Base-by-base conservation (phyloP, 2,888 invertebrate species). In the Brachyopa scutellaris region DNA sequence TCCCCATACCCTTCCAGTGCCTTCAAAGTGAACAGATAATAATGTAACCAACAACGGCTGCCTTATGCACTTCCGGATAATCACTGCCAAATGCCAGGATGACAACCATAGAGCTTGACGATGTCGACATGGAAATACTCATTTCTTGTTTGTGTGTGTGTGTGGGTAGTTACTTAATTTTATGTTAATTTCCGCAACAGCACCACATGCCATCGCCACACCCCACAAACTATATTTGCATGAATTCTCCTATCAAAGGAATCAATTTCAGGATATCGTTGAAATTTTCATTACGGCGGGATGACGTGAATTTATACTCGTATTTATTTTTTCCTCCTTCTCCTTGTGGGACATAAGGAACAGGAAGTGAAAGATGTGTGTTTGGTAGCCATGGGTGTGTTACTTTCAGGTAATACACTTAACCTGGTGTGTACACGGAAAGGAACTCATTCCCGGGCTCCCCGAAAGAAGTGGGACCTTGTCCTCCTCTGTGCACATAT, bases 241-340 rank as follows among this genome's bases (percentile, higher is more conserved):
- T 77, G 77, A 61, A 70, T 70, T 77, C 76, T 61, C 66, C 77
- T 77, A 66, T 82, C 70, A 77, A 66, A 77, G 77, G 82, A 82
- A 82, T 82, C 82, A 77, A 82, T 82, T 82, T 72, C 82, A 72
- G 82, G 77, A 82, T 77, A 77, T 72, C 64, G 55, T 72, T 66
- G 61, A 77, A 82, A 76, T 70, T 82, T 82, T 82, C 82, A 82
- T 72, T 82, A 72, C 36, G 21, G 17, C 51, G 29, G 33, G 45
- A 49, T 55, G 29, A 55, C 64, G 59, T 47, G 36, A 67, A 67
- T 67, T 74, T 74, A 67, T 61, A 61, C 67, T n/a, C n/a, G n/a
- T n/a, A n/a, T n/a, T 69, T 76, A 69, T 53, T 70, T 64, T 80
- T 61, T 66, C 53, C 70, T 51, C 33, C 21, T 49, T 49, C 31